phyloP scores from a whole-genome alignment of 1,140 invertebrate genomes.

The Mycetomoellerius zeteki region DNA sequence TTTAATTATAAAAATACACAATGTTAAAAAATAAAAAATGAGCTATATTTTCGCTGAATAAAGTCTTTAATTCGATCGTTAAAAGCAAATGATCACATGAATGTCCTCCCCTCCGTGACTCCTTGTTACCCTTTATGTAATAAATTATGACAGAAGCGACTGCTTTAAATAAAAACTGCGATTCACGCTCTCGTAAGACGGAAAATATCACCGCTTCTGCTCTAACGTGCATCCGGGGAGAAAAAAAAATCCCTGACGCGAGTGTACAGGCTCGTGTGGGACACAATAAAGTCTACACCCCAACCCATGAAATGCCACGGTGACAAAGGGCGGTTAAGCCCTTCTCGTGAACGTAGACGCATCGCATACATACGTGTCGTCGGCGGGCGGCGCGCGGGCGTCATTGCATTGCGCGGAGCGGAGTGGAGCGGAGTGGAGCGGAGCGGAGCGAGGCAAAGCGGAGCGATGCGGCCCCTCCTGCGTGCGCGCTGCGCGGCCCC shows the following conservation, averaged over 20 bases:
- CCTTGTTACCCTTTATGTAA: slow-evolving; percentile 12
- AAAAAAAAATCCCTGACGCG: slow-evolving; percentile 75
- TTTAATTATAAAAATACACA: not conserved
- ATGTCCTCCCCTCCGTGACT: not conserved
- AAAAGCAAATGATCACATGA: not conserved
- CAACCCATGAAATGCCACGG: slow-evolving; percentile 79
- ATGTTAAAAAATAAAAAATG: not conserved
- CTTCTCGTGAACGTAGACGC: slow-evolving; percentile 82
- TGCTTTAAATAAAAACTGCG: slow-evolving; percentile 51
- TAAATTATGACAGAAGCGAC: not conserved
- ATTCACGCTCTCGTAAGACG: slow-evolving; percentile 11
- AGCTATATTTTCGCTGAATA: not conserved
- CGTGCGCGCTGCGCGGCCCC: slow-evolving; percentile 21
- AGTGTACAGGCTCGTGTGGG: slow-evolving; percentile 77
- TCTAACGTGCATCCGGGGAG: slow-evolving; percentile 3
- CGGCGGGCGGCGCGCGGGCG: slow-evolving; percentile 63
- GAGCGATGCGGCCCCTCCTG: not conserved
- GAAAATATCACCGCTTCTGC: slow-evolving; percentile 60
- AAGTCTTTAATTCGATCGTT: not conserved
- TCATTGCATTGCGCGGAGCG: slow-evolving; percentile 47
- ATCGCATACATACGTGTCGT: slow-evolving; percentile 67
- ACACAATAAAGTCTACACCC: slow-evolving; percentile 82
- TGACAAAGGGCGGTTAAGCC: slow-evolving; percentile 82
- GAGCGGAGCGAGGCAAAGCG: not conserved
- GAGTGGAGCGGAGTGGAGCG: not conserved